Conservation (phyloP, 2,888 invertebrate genomes). For the Ophioninae sp. region DNA sequence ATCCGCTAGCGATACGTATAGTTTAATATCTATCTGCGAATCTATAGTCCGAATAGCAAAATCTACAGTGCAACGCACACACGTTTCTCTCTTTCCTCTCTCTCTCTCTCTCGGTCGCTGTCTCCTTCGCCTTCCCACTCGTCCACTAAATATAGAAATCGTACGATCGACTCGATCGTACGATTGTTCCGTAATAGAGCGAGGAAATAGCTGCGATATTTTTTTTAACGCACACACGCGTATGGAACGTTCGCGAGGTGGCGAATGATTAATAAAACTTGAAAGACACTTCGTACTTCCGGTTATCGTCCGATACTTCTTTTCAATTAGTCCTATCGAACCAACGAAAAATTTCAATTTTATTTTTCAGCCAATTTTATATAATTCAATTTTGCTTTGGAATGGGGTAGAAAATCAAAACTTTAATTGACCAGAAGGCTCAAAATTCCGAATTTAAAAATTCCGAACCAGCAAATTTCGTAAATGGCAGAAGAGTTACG, state of each 20-base stretch:
- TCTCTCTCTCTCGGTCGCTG: not conserved
- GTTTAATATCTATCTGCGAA: not conserved
- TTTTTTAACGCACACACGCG: slow-evolving; percentile 1
- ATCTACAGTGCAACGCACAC: not conserved
- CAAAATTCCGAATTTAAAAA: too few species aligned
- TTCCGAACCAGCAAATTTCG: too few species aligned
- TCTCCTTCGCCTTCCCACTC: slow-evolving; percentile 3
- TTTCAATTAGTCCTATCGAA: too few species aligned
- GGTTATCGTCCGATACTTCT: too few species aligned
- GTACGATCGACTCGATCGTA: slow-evolving; percentile 35
- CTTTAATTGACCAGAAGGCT: too few species aligned
- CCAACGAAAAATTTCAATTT: too few species aligned
- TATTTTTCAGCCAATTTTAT: too few species aligned
- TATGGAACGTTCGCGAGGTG: not conserved
- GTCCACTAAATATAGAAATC: slow-evolving; percentile 42
- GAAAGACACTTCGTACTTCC: too few species aligned
- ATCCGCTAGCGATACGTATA: slow-evolving; percentile 40
- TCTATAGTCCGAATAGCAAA: slow-evolving; percentile 2
- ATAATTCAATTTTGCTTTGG: too few species aligned
- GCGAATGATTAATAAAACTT: not conserved
- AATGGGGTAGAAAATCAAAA: too few species aligned
- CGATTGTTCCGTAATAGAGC: slow-evolving; percentile 30
- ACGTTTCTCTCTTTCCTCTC: not conserved
- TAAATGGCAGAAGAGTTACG: too few species aligned
- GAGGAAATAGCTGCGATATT: slow-evolving; percentile 22